Percentiles rank a stretch among this genome's conserved stretches.
These are phyloP conservation scores for Cremastobaeus sp. DNA, from an alignment of 2,888 invertebrate genomes.

Conservation along the genomic window DNA sequence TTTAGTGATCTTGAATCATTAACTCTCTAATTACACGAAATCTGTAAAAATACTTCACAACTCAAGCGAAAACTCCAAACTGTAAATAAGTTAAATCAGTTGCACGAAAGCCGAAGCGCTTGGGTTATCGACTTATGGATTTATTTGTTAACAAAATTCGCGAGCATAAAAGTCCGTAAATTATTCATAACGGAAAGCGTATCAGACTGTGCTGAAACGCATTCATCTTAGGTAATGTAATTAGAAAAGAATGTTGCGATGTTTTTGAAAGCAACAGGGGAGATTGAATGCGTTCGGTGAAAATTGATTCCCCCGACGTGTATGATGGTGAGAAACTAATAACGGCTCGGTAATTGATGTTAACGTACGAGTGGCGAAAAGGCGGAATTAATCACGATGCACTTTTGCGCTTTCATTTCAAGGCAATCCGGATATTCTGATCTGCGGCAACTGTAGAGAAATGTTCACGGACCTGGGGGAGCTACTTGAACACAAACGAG, in stretches of 20 bases:
- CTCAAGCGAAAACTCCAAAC: too few species aligned
- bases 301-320: conserved; percentile 42
- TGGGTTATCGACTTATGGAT: too few species aligned
- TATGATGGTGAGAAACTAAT: conserved; percentile 55
- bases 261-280: conserved; percentile 16
- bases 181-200: background rate
- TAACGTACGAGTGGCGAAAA: conserved; percentile 25
- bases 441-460: conserved; percentile 87
- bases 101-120: too few species aligned
- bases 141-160: background rate
- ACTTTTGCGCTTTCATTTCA: conserved; percentile 71
- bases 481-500: conserved; percentile 86
- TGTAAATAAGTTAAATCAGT: too few species aligned
- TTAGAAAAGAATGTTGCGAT: conserved; percentile 31
- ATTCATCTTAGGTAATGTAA: conserved; percentile 41
- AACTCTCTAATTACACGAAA: too few species aligned
- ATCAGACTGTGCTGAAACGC: conserved; percentile 18
- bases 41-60: too few species aligned
- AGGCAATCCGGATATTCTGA: conserved; percentile 86
- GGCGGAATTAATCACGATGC: conserved; percentile 53
- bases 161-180: background rate
- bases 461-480: conserved; percentile 86
- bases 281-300: conserved; percentile 39
- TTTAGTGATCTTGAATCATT: too few species aligned
- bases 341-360: conserved; percentile 51